Percentiles rank a stretch among this genome's conserved stretches.
These are phyloP conservation scores for Hemithea aestivaria DNA, from an alignment of 2,888 invertebrate species.

Conservation along the genomic window DNA sequence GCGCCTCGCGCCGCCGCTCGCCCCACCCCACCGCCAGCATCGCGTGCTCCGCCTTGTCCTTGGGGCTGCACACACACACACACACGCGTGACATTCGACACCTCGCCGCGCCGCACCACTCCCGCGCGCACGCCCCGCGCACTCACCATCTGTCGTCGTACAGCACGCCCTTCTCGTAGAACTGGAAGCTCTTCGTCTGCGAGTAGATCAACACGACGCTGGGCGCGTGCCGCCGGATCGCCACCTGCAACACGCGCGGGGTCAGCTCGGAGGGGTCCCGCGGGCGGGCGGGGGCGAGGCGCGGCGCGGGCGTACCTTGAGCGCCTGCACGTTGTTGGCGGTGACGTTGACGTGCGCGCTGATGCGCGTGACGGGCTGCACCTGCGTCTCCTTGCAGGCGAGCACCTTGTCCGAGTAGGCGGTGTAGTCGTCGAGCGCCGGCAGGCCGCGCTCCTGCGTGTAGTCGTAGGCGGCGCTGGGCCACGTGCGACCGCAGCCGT, in stretches of 20 bases:
- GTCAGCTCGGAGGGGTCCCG: neutral
- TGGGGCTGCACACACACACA: constrained; percentile 35
- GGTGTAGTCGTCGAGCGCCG: constrained; percentile 49
- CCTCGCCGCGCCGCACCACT: neutral
- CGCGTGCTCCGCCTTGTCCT: constrained; percentile 45
- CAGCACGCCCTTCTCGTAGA: constrained; percentile 50
- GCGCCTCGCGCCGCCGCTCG: constrained; percentile 40
- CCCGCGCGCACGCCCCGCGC: neutral
- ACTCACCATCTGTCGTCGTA: constrained; percentile 55
- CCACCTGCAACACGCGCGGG: constrained; percentile 38
- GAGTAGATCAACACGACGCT: constrained; percentile 59
- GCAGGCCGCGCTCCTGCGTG: constrained; percentile 48
- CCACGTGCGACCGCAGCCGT: constrained; percentile 61
- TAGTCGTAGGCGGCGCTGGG: constrained; percentile 59
- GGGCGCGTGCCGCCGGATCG: constrained; percentile 55
- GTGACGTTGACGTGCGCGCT: constrained; percentile 60
- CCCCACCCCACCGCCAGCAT: constrained; percentile 66
- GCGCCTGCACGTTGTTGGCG: constrained; percentile 46
- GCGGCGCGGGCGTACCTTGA: constrained; percentile 44
- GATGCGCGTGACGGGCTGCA: constrained; percentile 56
- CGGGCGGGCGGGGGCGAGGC: neutral
- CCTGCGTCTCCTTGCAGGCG: constrained; percentile 40
- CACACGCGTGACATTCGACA: neutral
- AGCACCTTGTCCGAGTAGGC: constrained; percentile 45
- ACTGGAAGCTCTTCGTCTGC: constrained; percentile 41